phyloP scores from a whole-genome alignment of 2,113 vertebrate species.

The Trichechus manatus region DNA sequence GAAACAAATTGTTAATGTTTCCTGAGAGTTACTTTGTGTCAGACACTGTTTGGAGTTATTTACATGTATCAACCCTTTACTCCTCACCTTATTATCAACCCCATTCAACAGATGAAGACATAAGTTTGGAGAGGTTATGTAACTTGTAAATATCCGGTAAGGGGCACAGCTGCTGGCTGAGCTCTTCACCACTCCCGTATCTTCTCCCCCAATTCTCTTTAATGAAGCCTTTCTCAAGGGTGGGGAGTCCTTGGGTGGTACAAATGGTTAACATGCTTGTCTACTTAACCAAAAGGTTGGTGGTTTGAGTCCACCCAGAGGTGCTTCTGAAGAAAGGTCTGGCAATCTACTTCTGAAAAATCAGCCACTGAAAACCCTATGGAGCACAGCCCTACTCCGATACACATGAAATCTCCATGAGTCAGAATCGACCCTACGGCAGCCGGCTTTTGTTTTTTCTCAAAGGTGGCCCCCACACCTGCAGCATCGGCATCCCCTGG shows the following conservation, averaged over 20 bases:
- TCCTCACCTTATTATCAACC: neutral
- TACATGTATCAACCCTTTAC: neutral
- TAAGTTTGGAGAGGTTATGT: neutral
- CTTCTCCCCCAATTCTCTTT: neutral
- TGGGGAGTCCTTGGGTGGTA: too few species aligned
- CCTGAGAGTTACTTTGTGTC: neutral
- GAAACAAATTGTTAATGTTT: neutral
- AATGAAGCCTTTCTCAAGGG: neutral
- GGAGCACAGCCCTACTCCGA: too few species aligned
- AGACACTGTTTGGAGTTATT: neutral
- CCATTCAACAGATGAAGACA: neutral
- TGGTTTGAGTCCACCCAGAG: too few species aligned
- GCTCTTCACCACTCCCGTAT: neutral
- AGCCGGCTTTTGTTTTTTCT: neutral
- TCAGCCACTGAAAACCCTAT: too few species aligned
- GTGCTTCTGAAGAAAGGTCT: too few species aligned
- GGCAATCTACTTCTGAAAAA: too few species aligned
- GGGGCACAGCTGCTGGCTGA: neutral
- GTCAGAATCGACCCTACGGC: too few species aligned
- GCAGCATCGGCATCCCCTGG: neutral
- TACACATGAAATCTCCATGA: too few species aligned
- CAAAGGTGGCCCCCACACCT: neutral
- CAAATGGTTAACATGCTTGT: too few species aligned
- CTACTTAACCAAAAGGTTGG: too few species aligned
- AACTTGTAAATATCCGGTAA: neutral